Percentiles rank a stretch among this genome's conserved stretches.
Conservation (phyloP, 1,140 invertebrate genomes). For the Drosophila arawakana region DNA sequence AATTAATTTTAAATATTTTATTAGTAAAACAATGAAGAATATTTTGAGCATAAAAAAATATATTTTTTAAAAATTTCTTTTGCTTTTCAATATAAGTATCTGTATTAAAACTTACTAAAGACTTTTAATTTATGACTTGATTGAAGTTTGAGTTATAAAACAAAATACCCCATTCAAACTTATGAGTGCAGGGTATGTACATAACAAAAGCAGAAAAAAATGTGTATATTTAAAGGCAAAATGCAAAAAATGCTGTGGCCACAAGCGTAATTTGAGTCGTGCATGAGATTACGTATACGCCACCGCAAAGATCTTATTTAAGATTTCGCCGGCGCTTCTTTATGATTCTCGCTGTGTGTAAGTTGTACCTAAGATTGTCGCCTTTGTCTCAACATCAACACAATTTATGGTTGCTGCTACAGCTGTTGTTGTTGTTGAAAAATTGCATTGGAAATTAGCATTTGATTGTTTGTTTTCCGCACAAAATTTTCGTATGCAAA, state of each 20-base stretch:
- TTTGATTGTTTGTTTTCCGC: slow-evolving; percentile 65
- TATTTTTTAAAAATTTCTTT: no score
- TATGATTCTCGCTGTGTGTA: slow-evolving; percentile 35
- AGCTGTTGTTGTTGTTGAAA: slow-evolving; percentile 25
- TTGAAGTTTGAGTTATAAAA: no score
- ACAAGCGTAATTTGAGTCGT: slow-evolving; percentile 54
- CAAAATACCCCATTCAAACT: neutral
- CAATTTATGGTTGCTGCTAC: slow-evolving; percentile 40
- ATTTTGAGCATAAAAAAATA: no score
- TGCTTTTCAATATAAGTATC: no score
- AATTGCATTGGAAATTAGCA: slow-evolving; percentile 72
- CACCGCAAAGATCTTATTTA: slow-evolving; percentile 67
- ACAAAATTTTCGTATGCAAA: slow-evolving; percentile 43
- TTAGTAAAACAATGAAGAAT: no score
- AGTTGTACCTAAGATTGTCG: slow-evolving; percentile 42
- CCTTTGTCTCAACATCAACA: slow-evolving; percentile 48
- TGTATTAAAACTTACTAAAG: no score
- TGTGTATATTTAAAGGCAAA: neutral
- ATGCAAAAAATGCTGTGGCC: slow-evolving; percentile 22
- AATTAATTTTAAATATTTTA: no score
- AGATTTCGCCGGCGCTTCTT: slow-evolving; percentile 58
- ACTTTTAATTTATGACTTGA: no score
- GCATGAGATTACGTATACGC: slow-evolving; percentile 70
- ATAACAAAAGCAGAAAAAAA: neutral
- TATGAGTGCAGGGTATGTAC: slow-evolving; percentile 1